Base-by-base conservation (phyloP, 2,113 vertebrate species). In the Odontophorus gujanensis region DNA sequence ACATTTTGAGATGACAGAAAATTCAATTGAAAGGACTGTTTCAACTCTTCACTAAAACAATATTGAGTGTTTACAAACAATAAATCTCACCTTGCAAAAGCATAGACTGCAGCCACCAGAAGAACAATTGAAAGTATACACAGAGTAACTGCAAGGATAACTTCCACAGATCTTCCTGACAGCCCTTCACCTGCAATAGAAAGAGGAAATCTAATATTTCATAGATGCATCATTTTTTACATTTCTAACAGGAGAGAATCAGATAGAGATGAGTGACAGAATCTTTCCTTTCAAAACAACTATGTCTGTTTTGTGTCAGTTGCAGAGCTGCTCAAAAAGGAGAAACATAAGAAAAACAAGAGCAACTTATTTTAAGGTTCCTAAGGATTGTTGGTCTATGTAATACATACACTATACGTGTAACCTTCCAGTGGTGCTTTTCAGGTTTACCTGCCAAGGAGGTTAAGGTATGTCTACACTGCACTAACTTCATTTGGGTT, bases 131-230 rank as follows among this genome's bases (percentile, higher is more conserved):
- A 98, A 89, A 99, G 98, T 94, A 99, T 97, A 57, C 99, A 99
- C 66, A 99, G 96, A 65, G 99, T 98, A 88, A 99, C 98, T 24
- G 99, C 98, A 68, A 99, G 97, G 69, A 99, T 99, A 96, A 99
- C 99, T 98, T 99, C 99, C 71, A 99, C 98, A 42, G 98, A 97
- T 96, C 98, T 98, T 97, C 98, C 98, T 91, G 99, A 97, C 50
- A 97, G 87, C 16, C 98, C 98, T 61, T 99, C 98, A 81, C 96
- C 99, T 99, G 95, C 73, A 97, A 95, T 21, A 89, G 51, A 95
- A 95, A 90, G 53, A 36, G 8, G 26, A 90, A 87, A 81, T 61
- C 9, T 69, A 66, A 30, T 43, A 57, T 36, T 59, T 47, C 42
- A 78, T 24, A 36, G n/a, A 67, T 50, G 53, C 32, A 45, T 5